Evolutionary conservation across 1,140 invertebrate species (phyloP), one percentile per base, ranked within the genome.

Genomic region (Streblospio benedicti): DNA sequence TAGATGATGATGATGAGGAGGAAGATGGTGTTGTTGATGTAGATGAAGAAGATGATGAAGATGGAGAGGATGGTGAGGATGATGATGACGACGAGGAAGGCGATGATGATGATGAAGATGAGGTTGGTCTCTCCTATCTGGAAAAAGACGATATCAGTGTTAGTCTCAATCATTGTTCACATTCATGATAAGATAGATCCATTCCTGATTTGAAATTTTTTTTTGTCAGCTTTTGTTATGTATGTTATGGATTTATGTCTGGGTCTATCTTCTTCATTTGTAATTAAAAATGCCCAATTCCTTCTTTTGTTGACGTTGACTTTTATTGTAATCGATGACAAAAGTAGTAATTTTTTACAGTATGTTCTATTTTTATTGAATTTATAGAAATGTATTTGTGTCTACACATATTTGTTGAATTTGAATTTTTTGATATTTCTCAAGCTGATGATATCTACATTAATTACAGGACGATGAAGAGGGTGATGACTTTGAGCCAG

Each of bases 41-140:
- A 25, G 71, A 71, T 33, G 71, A 70, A 35, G 70, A 69, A 60
- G 74, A 73, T 57, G 74, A 77, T 47, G 75, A 75, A 49, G 73
- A 71, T 28, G 69, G 69, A 27, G 70, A 67, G 41, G 72, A 73
- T 44, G 66, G 67, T 33, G 57, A 60, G 20, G 67, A 69, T 14
- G 70, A 73, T 60, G 70, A 67, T 6, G 72, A 73, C n/a, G 80
- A 79, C 16, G 75, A 76, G 30, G 79, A 79, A 28, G 78, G 80
- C 57, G 80, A 80, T 51, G 81, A 80, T 55, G 83, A 85, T 62
- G 76, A 72, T 51, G 72, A 75, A 64, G 70, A 71, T 23, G 75
- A 85, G 67, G 78, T 88, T 60, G 85, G 84, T 63, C 80, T 89
- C 57, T 83, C 81, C 68, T 81, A 84, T 63, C 82, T 90, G 49